Evolutionary conservation across 2,113 vertebrate species (phyloP).

Genomic region (Climacteris rufus): DNA sequence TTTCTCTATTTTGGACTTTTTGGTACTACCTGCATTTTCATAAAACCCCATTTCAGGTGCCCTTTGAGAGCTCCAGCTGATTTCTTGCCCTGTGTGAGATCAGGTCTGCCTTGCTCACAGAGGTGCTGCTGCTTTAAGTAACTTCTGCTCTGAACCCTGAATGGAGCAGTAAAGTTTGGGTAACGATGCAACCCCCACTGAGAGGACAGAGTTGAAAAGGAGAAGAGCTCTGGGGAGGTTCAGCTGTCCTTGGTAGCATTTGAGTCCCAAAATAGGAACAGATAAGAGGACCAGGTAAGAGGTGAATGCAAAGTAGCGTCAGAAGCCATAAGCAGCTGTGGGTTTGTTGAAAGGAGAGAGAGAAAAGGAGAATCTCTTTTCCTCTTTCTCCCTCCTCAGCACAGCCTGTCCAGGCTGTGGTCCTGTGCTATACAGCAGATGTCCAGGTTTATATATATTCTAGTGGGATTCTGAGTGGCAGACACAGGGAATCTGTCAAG

Average conservation of each 20-base stretch:
- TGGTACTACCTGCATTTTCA: background rate
- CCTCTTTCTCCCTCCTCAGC: background rate
- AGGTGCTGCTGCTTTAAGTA: background rate
- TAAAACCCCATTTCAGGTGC: background rate
- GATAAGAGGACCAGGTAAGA: background rate
- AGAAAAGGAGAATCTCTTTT: background rate
- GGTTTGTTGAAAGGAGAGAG: background rate
- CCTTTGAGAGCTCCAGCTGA: background rate
- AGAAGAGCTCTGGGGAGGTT: background rate
- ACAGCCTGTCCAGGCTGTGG: background rate
- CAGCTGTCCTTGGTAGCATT: background rate
- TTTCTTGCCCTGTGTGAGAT: background rate
- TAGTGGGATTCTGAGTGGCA: background rate
- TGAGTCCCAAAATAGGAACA: background rate
- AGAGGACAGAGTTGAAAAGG: background rate
- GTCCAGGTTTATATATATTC: background rate
- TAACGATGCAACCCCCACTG: rapidly evolving
- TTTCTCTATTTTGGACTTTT: background rate
- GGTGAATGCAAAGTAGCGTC: background rate
- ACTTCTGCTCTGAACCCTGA: background rate
- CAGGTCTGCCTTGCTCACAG: background rate
- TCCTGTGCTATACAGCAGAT: rapidly evolving
- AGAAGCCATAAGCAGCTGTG: background rate
- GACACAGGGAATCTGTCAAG: rapidly evolving
- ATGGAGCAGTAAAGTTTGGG: background rate